A percentile compares a stretch with the other conserved stretches of the same genome.
These are phyloP conservation scores for Hippasteria phrygiana DNA, from an alignment of 53 echinoderm and acorn worm genomes.

Conservation along the genomic window DNA sequence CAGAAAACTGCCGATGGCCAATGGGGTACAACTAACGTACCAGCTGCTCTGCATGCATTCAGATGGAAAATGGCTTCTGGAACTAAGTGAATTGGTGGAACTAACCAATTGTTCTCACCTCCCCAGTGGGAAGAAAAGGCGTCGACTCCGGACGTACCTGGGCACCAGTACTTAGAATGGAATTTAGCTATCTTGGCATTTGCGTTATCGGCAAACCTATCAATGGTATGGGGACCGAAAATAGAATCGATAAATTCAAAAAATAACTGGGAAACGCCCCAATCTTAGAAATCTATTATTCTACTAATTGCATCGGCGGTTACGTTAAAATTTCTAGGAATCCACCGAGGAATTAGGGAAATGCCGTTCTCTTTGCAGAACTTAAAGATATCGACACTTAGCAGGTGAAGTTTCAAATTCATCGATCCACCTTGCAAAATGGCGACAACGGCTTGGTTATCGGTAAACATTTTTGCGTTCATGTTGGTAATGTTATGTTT, in stretches of 20 bases:
- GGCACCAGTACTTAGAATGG: constrained; percentile 41
- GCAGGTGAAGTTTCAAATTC: background rate
- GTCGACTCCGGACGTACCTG: constrained; percentile 9
- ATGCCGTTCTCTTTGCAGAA: background rate
- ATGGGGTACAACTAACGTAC: too few relatives aligned
- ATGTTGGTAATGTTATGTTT: background rate
- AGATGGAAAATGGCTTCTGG: background rate
- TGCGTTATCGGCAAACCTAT: constrained; percentile 39
- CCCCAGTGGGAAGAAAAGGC: constrained; percentile 21
- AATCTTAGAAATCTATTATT: constrained; percentile 52
- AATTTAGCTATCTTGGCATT: constrained; percentile 19
- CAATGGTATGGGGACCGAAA: constrained; percentile 47
- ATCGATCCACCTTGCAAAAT: background rate
- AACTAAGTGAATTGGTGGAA: constrained; percentile 28
- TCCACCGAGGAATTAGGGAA: constrained; percentile 14
- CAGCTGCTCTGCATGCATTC: constrained; percentile 12
- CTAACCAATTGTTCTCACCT: constrained; percentile 57
- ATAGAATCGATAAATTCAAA: constrained; percentile 39
- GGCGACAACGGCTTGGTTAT: constrained; percentile 19
- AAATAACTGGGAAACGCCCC: constrained; percentile 40
- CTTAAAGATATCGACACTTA: background rate
- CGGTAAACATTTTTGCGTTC: constrained; percentile 2
- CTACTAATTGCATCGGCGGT: constrained; percentile 34
- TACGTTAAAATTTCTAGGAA: constrained; percentile 20
- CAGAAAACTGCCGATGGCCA: constrained; percentile 45